Evolutionary conservation across 2,888 invertebrate genomes (phyloP).

Genomic region (Leucophenga montana): DNA sequence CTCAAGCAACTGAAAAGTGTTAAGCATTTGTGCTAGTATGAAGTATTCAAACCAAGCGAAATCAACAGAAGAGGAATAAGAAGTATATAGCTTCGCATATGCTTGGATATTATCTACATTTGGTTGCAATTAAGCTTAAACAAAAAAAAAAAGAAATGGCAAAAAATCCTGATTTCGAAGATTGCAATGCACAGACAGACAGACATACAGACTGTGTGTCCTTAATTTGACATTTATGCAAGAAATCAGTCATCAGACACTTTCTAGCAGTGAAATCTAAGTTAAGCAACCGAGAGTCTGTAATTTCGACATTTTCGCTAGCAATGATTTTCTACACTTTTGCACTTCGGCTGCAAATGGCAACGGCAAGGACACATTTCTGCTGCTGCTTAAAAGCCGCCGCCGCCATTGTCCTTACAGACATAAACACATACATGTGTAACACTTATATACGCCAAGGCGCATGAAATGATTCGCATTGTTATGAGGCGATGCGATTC

Average conservation of each 20-base stretch:
- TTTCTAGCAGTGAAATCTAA: neutral
- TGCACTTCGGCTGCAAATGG: neutral
- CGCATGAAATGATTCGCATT: slow-evolving; percentile 23
- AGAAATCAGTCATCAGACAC: neutral
- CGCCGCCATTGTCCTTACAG: too few relatives aligned
- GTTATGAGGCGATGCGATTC: slow-evolving; percentile 1
- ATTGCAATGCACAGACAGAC: slow-evolving; percentile 13
- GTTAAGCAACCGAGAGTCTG: slow-evolving; percentile 34
- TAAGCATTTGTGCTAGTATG: neutral
- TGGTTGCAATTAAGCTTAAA: too few relatives aligned
- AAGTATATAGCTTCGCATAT: too few relatives aligned
- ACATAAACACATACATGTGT: neutral
- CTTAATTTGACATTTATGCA: slow-evolving; percentile 64
- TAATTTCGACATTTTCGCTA: slow-evolving; percentile 30
- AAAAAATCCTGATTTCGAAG: slow-evolving; percentile 1
- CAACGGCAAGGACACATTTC: slow-evolving; percentile 14
- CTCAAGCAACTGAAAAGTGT: neutral
- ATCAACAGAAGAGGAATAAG: too few relatives aligned
- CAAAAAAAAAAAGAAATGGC: too few relatives aligned
- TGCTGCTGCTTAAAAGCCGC: too few relatives aligned
- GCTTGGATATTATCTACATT: neutral
- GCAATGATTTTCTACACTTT: slow-evolving; percentile 4
- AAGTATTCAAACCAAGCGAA: neutral
- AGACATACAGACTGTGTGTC: slow-evolving; percentile 43
- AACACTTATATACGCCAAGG: slow-evolving; percentile 29